Evolutionary conservation across 1,140 invertebrate genomes (phyloP), one percentile per base, ranked within the genome.

Genomic region (Pseudomyrmex cubaensis): DNA sequence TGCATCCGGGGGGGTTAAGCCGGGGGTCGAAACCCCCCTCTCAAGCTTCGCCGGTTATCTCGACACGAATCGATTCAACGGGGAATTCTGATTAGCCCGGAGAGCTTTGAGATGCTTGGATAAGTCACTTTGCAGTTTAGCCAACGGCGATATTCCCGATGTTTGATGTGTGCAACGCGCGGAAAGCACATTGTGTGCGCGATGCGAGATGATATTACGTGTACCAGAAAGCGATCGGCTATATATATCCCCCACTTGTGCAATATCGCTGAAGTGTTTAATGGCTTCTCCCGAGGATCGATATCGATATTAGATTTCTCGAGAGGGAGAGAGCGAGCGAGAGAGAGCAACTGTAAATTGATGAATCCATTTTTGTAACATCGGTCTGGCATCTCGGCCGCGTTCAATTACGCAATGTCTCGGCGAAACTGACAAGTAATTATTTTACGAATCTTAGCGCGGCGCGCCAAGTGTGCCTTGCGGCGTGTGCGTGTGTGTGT

Each of bases 41-140:
- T n/a, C 76, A 59, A 48, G 20, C 3, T 35, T 61, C 64, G 15
- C 54, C 22, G 73, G 25, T 83, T 83, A 66, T 56, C 73, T 35
- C 61, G 50, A 77, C 35, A 35, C 44, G 64, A 83, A 76, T 77
- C 82, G 52, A 77, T 80, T 57, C 56, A n/a, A 72, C 22, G 20
- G 46, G 44, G 20, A 80, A 72, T 80, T 72, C 66, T 80, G 56
- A 80, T 80, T 72, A 80, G 66, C 54, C 52, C 20, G 20, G 20
- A 46, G 17, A 78, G 76, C 64, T 59, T 59, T 48, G 66, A 80
- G 20, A 80, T 72, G 54, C 69, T 72, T 59, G 66, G 54, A 72
- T 80, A 72, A 80, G 66, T 72, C 66, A 80, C 67, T 80, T 78
- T 80, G 54, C 66, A 70, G 56, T 70, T 59, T 80, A 80, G 46